phyloP scores from a whole-genome alignment of 1,140 invertebrate genomes.

The Zaprionus nigranus region DNA sequence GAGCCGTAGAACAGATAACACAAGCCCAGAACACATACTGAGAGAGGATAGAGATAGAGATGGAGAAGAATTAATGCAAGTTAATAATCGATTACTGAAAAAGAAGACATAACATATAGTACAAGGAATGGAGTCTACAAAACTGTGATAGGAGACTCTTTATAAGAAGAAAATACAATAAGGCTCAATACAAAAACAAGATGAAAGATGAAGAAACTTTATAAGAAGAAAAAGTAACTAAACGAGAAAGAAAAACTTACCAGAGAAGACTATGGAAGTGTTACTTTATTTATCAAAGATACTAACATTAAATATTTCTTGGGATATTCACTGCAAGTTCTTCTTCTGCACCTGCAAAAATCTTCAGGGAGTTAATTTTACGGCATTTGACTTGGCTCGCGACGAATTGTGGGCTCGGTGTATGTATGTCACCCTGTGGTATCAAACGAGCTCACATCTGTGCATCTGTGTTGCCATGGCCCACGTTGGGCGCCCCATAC shows the following conservation, averaged over 20 bases:
- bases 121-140: too few relatives aligned
- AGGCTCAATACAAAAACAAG: too few relatives aligned
- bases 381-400: slow-evolving; percentile 28
- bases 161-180: too few relatives aligned
- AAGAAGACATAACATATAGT: too few relatives aligned
- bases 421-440: slow-evolving; percentile 71
- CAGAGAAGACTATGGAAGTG: too few relatives aligned
- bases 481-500: background rate
- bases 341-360: background rate
- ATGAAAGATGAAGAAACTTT: too few relatives aligned
- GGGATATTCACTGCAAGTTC: background rate
- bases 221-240: too few relatives aligned
- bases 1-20: background rate
- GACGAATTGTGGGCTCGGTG: slow-evolving; percentile 39
- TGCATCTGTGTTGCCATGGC: slow-evolving; percentile 52
- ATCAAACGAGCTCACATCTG: slow-evolving; percentile 74
- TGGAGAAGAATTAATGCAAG: background rate
- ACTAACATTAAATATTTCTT: too few relatives aligned
- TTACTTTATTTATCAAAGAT: too few relatives aligned
- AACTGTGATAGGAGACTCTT: too few relatives aligned
- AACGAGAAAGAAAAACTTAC: too few relatives aligned
- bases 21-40: background rate
- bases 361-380: slow-evolving; percentile 22
- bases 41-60: background rate
- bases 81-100: background rate